Conservation (phyloP, 2,888 invertebrate species). For the Galeopsomyia nigrocyanea region DNA sequence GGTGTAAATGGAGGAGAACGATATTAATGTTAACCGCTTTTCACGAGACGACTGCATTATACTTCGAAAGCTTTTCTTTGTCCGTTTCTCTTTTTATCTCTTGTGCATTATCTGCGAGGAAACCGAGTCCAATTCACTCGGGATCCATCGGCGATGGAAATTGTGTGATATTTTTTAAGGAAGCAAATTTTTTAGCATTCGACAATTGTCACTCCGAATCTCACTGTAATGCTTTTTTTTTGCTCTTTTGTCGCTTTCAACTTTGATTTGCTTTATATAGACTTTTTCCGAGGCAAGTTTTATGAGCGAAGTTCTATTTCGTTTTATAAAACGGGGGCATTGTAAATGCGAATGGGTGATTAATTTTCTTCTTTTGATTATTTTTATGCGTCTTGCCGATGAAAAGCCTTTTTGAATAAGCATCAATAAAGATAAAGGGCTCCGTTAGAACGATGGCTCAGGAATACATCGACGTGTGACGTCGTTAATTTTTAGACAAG, state of each 20-base stretch:
- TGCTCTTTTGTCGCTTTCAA: conserved; percentile 1
- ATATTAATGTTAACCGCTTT: conserved; percentile 38
- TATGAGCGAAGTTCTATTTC: conserved; percentile 29
- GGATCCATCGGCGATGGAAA: conserved; percentile 7
- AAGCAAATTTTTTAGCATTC: conserved; percentile 18
- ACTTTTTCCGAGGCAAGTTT: conserved; percentile 15
- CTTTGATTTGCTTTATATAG: conserved; percentile 42
- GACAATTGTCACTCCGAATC: too few species aligned
- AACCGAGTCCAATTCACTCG: neutral
- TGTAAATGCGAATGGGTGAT: conserved; percentile 30
- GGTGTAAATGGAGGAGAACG: conserved; percentile 33
- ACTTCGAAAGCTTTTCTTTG: conserved; percentile 28
- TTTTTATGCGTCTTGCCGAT: conserved; percentile 17
- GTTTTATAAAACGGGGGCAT: conserved; percentile 30
- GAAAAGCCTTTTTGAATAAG: conserved; percentile 3
- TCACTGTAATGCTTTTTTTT: too few species aligned
- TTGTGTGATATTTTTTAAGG: conserved; percentile 33
- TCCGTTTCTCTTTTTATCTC: conserved; percentile 15
- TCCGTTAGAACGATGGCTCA: conserved; percentile 23
- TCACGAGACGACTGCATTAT: conserved; percentile 20
- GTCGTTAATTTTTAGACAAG: conserved; percentile 17
- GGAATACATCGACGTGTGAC: conserved; percentile 26
- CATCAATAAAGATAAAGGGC: too few species aligned
- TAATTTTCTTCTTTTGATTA: too few species aligned
- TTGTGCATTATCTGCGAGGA: neutral